Evolutionary conservation across 2,888 invertebrate species (phyloP).

Genomic region (Nomada goodeniana): DNA sequence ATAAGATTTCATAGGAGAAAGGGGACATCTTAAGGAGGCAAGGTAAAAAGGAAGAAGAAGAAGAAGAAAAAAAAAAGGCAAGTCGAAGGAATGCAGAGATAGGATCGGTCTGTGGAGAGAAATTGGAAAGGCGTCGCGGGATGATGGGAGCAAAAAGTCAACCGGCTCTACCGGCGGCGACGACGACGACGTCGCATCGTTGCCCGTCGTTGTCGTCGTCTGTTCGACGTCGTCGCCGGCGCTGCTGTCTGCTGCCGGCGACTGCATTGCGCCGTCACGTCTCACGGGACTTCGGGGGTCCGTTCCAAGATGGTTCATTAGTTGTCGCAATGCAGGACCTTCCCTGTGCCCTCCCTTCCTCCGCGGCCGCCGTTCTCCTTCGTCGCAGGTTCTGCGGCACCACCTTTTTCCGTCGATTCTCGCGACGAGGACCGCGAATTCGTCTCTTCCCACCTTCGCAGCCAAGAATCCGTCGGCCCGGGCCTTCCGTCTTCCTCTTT

Average conservation of each 20-base stretch:
- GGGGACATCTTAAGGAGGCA: conserved; percentile 64
- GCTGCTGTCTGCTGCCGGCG: conserved; percentile 62
- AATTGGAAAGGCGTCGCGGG: conserved; percentile 66
- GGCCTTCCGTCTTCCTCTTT: conserved; percentile 32
- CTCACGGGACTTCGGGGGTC: conserved; percentile 81
- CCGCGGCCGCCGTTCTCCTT: conserved; percentile 43
- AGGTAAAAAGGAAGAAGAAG: conserved; percentile 24
- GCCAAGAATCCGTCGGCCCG: conserved; percentile 24
- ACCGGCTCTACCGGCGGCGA: conserved; percentile 39
- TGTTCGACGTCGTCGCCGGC: conserved; percentile 11
- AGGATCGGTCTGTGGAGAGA: conserved; percentile 62
- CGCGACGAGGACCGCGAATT: conserved; percentile 28
- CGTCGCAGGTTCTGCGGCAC: conserved; percentile 5
- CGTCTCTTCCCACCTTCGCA: conserved; percentile 30
- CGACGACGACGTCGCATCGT: conserved; percentile 8
- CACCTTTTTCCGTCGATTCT: conserved; percentile 43
- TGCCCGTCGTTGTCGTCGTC: conserved; percentile 41
- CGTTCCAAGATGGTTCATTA: conserved; percentile 84
- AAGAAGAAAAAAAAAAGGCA: conserved; percentile 6
- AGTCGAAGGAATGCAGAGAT: conserved; percentile 50
- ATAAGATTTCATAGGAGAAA: conserved; percentile 63
- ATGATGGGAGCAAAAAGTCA: conserved; percentile 70
- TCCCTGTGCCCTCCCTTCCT: conserved; percentile 63
- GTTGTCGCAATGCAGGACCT: conserved; percentile 84
- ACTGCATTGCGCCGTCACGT: conserved; percentile 84